Base-by-base conservation (phyloP, 23 tunicate species). In the Halocynthia aurantium region DNA sequence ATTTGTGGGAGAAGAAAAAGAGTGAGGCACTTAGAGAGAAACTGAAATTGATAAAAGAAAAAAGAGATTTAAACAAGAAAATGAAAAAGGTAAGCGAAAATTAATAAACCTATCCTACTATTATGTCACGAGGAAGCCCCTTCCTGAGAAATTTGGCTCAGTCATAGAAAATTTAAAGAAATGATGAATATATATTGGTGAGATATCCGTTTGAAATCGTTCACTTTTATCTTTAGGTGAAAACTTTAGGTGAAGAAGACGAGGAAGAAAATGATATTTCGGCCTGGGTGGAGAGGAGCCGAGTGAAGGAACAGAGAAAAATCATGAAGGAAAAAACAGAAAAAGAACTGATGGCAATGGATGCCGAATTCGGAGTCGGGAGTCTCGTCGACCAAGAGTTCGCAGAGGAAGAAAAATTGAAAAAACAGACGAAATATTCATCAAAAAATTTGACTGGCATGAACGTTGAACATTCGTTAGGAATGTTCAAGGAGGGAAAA, bases 381-480 rank as follows among this genome's bases (percentile, higher is more conserved):
- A 82, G 84, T 61, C 66, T 93, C 51, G 80, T 93, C 8, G 57
- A 82, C 8, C 55, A 69, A 10, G 98, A 93, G 80, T 73, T 86
- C 8, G 80, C 65, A 52, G 67, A 62, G 18, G 44, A 31, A 31
- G 44, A 31, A 31, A 31, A 31, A 31, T 6, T 58, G 40, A 82
- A 73, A 73, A 83, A 78, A 50, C 81, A 82, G 22, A 53, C 57
- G 49, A 13, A 50, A 20, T 86, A 93, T 66, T 61, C 93, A 5
- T 81, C 81, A 73, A 83, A 58, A 61, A 93, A 93, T 80, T 67
- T 93, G 57, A 80, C 69, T 81, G 99, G 99, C 10, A 52, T 96
- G 60, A 87, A 66, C 22, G 99, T 96, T 53, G 93, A 96, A 62
- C 99, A 96, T 61, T 84, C 88, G 6, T 67, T 96, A 18, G 89